A percentile compares a stretch with the other conserved stretches of the same genome.
phyloP scores from a whole-genome alignment of 2,888 invertebrate species.

The Eristalinus aeneus region DNA sequence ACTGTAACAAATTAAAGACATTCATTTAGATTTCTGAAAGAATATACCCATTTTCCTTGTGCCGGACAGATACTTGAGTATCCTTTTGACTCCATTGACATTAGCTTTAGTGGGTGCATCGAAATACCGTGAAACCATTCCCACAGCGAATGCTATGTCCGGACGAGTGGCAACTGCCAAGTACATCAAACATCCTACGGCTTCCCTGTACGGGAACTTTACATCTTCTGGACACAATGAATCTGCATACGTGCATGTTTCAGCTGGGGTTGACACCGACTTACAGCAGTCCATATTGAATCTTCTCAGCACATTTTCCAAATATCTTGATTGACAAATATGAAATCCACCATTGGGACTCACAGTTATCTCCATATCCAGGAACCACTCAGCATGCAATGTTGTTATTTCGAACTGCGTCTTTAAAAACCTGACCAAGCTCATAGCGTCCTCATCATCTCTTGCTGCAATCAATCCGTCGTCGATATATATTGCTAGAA shows the following conservation, averaged over 20 bases:
- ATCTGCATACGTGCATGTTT: neutral
- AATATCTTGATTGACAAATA: slow-evolving; percentile 50
- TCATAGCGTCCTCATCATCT: slow-evolving; percentile 21
- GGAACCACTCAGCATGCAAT: neutral
- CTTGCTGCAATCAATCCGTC: slow-evolving; percentile 71
- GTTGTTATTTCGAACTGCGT: neutral
- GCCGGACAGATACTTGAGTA: slow-evolving; percentile 32
- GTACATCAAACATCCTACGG: slow-evolving; percentile 64
- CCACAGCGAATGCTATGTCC: slow-evolving; percentile 64
- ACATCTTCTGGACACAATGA: slow-evolving; percentile 48
- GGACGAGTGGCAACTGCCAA: too few relatives aligned
- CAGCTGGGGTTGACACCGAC: slow-evolving; percentile 63
- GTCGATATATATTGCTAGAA: slow-evolving; percentile 73
- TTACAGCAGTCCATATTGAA: slow-evolving; percentile 53
- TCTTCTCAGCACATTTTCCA: slow-evolving; percentile 42
- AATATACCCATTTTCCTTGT: slow-evolving; percentile 18
- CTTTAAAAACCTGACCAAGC: too few relatives aligned
- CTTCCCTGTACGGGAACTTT: slow-evolving; percentile 68
- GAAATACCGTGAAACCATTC: slow-evolving; percentile 41
- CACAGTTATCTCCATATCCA: too few relatives aligned
- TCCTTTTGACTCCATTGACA: slow-evolving; percentile 27
- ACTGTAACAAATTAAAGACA: slow-evolving; percentile 33
- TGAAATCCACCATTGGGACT: slow-evolving; percentile 36
- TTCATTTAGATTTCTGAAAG: slow-evolving; percentile 4
- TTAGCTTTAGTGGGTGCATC: slow-evolving; percentile 27